Evolutionary conservation across 35 echinoderm and acorn worm genomes (phyloP), one percentile per base, ranked within the genome.

Genomic region (Acanthaster planci): DNA sequence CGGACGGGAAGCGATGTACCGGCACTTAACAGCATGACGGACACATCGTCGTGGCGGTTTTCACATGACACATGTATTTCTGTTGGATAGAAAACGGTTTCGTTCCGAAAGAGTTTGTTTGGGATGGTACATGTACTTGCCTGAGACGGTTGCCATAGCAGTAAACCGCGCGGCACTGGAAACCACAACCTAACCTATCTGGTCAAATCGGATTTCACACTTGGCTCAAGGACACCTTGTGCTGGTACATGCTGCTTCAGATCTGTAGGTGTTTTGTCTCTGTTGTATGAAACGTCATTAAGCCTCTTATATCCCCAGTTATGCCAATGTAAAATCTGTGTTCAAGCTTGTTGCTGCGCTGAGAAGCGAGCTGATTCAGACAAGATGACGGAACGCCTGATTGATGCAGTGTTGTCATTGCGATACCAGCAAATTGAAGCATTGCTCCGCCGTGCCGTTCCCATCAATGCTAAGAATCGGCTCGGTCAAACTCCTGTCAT

Each of bases 341-440:
- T 56, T 56, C 54, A 56, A n/a, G 15, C 54, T 56, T 56, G 54
- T 18, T 8, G 22, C 16, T 56, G 54, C 22, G 55, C 18, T 15
- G 55, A 4, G 26, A 58, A 58, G 18, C n/a, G n/a, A n/a, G n/a
- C n/a, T n/a, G n/a, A n/a, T 58, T 55, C 10, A 55, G 27, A 26
- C 56, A 86, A 23, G 36, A 94, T 94, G 92, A 86, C 92, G 8
- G 82, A 57, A 39, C 72, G 92, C 17, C 67, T 90, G 83, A 75
- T 86, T 35, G 88, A 90, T 51, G 92, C 92, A 1, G 84, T 94
- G 5, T 42, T 42, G 0, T 56, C 88, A 30, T 72, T 94, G 19
- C 83, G 92, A 27, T 94, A 94, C 57, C 88, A 85, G n/a, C 92
- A 94, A 58, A 86, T 94, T 1, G 76, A 86, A 67, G 78, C 67